Evolutionary conservation across 1,140 invertebrate genomes (phyloP).

Genomic region (Aporrectodea caliginosa): DNA sequence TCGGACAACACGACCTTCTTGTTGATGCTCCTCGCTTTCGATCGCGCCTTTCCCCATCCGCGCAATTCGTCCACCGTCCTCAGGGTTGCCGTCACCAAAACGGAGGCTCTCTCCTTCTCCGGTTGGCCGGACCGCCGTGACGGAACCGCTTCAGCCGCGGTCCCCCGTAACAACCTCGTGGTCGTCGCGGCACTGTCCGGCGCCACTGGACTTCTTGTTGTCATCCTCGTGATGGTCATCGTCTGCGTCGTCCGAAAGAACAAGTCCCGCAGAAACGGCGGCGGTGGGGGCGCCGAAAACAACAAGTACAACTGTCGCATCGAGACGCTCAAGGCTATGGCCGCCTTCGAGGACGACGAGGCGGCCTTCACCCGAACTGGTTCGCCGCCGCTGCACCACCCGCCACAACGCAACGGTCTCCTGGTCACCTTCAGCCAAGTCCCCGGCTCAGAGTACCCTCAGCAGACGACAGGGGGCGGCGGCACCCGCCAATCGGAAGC

Average conservation of each 20-base stretch:
- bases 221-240: constrained; percentile 5
- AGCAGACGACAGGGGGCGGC: too few species aligned
- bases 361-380: too few species aligned
- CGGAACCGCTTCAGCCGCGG: too few species aligned
- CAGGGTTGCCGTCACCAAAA: background rate
- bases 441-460: too few species aligned
- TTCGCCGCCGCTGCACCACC: too few species aligned
- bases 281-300: background rate
- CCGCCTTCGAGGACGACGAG: too few species aligned
- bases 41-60: background rate
- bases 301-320: background rate
- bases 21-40: background rate
- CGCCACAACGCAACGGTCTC: too few species aligned
- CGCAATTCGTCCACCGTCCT: constrained; percentile 4
- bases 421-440: too few species aligned
- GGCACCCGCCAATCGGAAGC: background rate
- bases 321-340: background rate
- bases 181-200: background rate
- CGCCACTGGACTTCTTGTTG: background rate
- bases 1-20: constrained; percentile 7
- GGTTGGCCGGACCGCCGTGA: background rate
- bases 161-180: background rate
- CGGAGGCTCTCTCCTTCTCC: background rate
- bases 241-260: background rate
- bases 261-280: constrained; percentile 6